A percentile compares a stretch with the other conserved stretches of the same genome.
These are phyloP conservation scores for Zygogramma bicolorata DNA, from an alignment of 2,888 invertebrate genomes.

Conservation along the genomic window DNA sequence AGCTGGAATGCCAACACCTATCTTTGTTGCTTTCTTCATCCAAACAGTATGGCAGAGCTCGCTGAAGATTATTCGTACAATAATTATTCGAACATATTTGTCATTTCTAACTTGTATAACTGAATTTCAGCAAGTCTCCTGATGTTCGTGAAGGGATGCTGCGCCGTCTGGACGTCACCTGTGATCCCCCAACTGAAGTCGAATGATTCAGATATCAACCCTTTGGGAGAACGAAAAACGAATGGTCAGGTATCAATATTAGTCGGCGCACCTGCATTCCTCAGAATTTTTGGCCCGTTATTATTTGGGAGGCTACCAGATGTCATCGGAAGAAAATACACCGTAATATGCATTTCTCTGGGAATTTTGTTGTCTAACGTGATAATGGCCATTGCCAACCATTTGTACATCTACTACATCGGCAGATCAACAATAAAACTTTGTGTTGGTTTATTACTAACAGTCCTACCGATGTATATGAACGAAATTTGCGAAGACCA, in stretches of 20 bases:
- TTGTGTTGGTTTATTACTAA: neutral
- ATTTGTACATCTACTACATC: conserved; percentile 61
- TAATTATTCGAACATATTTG: too few relatives aligned
- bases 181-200: conserved; percentile 7
- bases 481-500: conserved; percentile 70
- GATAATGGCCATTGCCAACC: conserved; percentile 27
- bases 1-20: too few relatives aligned
- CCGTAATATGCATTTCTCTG: conserved; percentile 72
- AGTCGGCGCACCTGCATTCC: conserved; percentile 14
- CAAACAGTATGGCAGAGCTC: too few relatives aligned
- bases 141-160: conserved; percentile 62
- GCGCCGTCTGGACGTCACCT: conserved; percentile 64
- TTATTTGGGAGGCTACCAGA: conserved; percentile 30
- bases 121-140: conserved; percentile 63
- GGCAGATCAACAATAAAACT: conserved; percentile 56
- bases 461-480: conserved; percentile 82
- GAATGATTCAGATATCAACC: conserved; percentile 48
- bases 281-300: conserved; percentile 35
- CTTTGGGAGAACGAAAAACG: conserved; percentile 54
- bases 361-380: conserved; percentile 71
- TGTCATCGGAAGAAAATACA: conserved; percentile 73
- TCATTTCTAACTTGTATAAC: neutral
- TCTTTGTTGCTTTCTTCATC: too few relatives aligned
- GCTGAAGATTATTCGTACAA: too few relatives aligned
- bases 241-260: neutral